Evolutionary conservation across 2,888 invertebrate genomes (phyloP), one percentile per base, ranked within the genome.

Genomic region (Nycteola revayana): DNA sequence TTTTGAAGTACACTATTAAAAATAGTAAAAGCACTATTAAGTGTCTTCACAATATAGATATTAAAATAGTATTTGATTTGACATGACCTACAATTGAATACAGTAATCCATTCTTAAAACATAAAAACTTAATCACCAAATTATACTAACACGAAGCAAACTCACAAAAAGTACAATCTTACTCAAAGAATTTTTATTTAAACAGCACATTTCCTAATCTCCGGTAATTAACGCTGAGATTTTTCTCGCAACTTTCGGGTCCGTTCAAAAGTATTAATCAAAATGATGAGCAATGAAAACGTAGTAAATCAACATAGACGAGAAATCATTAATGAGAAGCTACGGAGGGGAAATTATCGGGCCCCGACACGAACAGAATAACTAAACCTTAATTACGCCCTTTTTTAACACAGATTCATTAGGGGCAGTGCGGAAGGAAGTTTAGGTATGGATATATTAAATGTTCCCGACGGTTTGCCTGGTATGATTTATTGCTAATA

Each of bases 251-350:
- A 56, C 55, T 58, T 52, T 49, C 48, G 42, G 36, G 39, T 28
- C 42, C 44, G 52, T 42, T 51, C 50, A 57, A 63, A 59, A 68
- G 59, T 66, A 65, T 66, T 66, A 66, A 66, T 68, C 63, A 66
- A 68, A 68, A 59, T 49, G 63, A 53, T 69, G 58, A 68, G 66
- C 60, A 50, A 59, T 56, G 45, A 40, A 17, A 46, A 50, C 45
- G 56, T 48, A 45, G 53, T 62, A 62, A 62, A 62, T 60, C 60
- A 62, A 60, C 51, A 56, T 51, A 46, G 49, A 57, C 57, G 58
- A 56, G 52, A 64, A 62, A 61, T 59, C 60, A 55, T 66, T 73
- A 73, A 72, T 69, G 68, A 69, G 68, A 64, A 60, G 60, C 67
- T 60, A 63, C 61, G 61, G 48, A 57, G 48, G 65, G 60, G 51